phyloP scores from a whole-genome alignment of 2,797 vertebrate species.

The Lutjanus argentimaculatus region DNA sequence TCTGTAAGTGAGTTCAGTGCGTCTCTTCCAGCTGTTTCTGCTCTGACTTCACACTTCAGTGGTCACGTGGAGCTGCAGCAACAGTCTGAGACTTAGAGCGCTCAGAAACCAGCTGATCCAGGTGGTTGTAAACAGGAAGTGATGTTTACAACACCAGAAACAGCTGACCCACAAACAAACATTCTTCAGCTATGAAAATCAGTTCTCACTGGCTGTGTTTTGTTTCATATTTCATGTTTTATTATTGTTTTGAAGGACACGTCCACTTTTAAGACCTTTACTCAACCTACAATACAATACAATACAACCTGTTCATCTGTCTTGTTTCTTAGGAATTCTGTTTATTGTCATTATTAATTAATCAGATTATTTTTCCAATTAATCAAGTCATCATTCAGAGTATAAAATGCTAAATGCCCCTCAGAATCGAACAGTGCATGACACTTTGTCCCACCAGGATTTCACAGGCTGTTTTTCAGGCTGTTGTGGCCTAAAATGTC shows the following conservation, averaged over 20 bases:
- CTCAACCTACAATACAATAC: too few species aligned
- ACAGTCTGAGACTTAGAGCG: background rate
- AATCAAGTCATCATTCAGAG: too few species aligned
- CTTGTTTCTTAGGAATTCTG: background rate
- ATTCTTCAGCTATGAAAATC: background rate
- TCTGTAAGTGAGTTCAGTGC: too few species aligned
- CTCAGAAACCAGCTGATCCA: background rate
- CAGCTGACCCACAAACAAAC: conserved; percentile 3
- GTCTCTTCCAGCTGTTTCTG: conserved; percentile 3
- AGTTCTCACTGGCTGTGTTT: background rate
- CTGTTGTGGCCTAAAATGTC: too few species aligned
- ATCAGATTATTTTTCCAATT: background rate
- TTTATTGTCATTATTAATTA: background rate
- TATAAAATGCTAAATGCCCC: background rate
- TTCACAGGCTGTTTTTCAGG: too few species aligned
- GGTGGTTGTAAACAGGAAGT: conserved; percentile 37
- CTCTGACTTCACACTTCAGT: conserved; percentile 22
- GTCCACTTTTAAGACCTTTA: background rate
- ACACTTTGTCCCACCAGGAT: too few species aligned
- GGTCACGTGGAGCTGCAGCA: background rate
- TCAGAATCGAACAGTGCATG: background rate
- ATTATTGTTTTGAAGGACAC: background rate
- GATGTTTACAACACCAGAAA: background rate
- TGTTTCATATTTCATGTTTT: background rate
- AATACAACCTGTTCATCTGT: background rate